Evolutionary conservation across 2,888 invertebrate species (phyloP), one percentile per base, ranked within the genome.

Genomic region (Tetragnatha montana): DNA sequence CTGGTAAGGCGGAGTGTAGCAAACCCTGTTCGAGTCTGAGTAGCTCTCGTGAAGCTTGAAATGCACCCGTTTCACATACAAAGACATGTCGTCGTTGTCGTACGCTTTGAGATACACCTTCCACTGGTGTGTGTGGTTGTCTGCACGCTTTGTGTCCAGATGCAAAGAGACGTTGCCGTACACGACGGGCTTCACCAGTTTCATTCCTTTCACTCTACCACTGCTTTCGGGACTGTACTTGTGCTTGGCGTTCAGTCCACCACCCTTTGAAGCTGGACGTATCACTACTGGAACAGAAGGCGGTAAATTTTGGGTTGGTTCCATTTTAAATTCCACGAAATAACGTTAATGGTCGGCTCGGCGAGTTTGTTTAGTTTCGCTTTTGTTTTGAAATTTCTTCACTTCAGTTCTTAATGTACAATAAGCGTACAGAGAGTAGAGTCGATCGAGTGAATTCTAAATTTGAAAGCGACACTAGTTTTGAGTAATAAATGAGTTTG

Each of bases 41-140:
- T 99, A 99, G 93, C 98, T 99, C 93, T 99, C 99, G 93, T 99
- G 99, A 0, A 99, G 94, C 94, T 99, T 99, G 93, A 99, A 99
- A 93, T 98, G 97, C n/a, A 92, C 92, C 94, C 99, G 98, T 94
- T 98, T 98, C 0, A 99, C 96, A 93, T 98, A 99, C 8, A 90
- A 79, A 14, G 82, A 90, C 90, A 87, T 80, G 91, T 93, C 93
- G 92, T 95, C 94, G 92, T 94, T 94, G 49, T 95, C 95, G 93
- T 97, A 99, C 0, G 99, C 98, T 93, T 98, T 98, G 0, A 99
- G 95, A 92, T 98, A 99, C 0, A 99, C 98, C 0, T 98, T 99
- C 99, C 99, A 99, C 92, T 98, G 97, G 95, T 99, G 99, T 0
- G 99, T 99, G 93, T 99, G 99, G 0, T 98, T 98, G 94, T 99